phyloP scores from a whole-genome alignment of 2,797 vertebrate genomes.

The Rhinatrema bivittatum region DNA sequence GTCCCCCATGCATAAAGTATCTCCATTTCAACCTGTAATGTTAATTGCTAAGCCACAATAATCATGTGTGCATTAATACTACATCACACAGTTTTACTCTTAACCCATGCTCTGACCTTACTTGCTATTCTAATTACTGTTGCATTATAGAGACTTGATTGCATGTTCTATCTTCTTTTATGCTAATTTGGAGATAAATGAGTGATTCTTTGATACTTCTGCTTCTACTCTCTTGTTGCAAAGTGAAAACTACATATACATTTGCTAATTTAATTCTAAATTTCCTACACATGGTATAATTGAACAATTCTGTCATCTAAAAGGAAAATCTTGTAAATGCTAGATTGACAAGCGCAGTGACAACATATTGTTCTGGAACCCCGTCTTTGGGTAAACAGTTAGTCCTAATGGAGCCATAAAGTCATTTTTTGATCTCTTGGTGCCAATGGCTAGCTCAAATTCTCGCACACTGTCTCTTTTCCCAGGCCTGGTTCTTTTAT shows the following conservation, averaged over 20 bases:
- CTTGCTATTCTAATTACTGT: neutral
- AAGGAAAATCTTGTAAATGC: neutral
- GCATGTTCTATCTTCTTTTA: rapidly evolving
- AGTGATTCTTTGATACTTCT: neutral
- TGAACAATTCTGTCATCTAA: neutral
- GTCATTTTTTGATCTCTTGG: no score
- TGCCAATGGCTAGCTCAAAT: no score
- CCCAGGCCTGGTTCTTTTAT: no score
- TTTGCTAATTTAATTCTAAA: neutral
- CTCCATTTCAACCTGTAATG: neutral
- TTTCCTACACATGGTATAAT: neutral
- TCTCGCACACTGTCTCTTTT: no score
- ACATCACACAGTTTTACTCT: neutral
- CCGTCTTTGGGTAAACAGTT: no score
- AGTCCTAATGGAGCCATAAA: no score
- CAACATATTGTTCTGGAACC: no score
- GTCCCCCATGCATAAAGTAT: neutral
- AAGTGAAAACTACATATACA: neutral
- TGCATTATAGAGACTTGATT: slow-evolving; percentile 10
- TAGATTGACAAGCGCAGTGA: neutral
- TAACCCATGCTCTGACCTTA: neutral
- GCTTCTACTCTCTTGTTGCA: neutral
- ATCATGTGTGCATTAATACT: neutral
- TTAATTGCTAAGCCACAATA: neutral
- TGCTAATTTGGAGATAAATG: neutral